A percentile compares a stretch with the other conserved stretches of the same genome.
Conservation (phyloP, 2,888 invertebrate genomes). For the Autographa gamma region DNA sequence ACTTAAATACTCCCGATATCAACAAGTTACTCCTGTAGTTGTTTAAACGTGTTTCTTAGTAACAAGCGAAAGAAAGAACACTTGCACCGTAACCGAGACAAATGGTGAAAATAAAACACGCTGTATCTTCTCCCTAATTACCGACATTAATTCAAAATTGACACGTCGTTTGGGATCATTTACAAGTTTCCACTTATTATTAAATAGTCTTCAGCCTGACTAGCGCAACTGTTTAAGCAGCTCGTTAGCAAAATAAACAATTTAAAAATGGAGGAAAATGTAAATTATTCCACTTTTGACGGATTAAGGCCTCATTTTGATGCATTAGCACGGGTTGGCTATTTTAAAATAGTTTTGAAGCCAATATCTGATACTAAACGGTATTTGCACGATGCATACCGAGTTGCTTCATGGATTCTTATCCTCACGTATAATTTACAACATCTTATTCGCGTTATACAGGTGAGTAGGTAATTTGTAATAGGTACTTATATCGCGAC, state of each 20-base stretch:
- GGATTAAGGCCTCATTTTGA: constrained; percentile 76
- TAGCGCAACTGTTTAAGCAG: background rate
- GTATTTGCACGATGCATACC: constrained; percentile 65
- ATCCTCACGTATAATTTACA: constrained; percentile 77
- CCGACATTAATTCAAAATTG: constrained; percentile 31
- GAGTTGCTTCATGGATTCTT: constrained; percentile 64
- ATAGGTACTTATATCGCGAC: too few species aligned
- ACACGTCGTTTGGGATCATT: constrained; percentile 30
- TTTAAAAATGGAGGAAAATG: constrained; percentile 43
- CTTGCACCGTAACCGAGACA: background rate
- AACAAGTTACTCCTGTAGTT: too few species aligned
- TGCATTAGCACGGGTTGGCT: constrained; percentile 74
- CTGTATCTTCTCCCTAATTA: constrained; percentile 40
- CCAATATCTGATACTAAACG: constrained; percentile 57
- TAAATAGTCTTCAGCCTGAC: constrained; percentile 5
- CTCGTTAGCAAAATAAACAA: constrained; percentile 14
- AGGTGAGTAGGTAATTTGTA: constrained; percentile 66
- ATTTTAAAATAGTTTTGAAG: constrained; percentile 72
- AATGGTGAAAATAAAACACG: constrained; percentile 20
- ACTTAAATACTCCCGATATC: too few species aligned
- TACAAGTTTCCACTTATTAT: constrained; percentile 20
- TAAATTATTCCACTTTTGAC: constrained; percentile 60
- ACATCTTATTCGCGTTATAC: constrained; percentile 73
- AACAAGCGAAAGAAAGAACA: too few species aligned
- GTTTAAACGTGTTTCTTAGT: too few species aligned